These are phyloP conservation scores for Hycleus phaleratus DNA, from an alignment of 1,140 invertebrate species.

Conservation along the genomic window DNA sequence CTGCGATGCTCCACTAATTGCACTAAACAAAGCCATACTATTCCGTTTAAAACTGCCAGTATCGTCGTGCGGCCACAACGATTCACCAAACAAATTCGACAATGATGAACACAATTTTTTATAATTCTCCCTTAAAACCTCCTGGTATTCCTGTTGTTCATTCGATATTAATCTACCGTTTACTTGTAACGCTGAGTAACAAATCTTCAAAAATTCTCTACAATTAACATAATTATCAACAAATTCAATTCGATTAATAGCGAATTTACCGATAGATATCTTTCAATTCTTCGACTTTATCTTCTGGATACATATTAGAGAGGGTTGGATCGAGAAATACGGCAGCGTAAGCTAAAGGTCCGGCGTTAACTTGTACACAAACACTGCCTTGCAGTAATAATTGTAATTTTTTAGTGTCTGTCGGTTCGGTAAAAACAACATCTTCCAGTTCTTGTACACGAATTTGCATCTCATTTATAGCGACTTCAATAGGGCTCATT, in stretches of 20 bases:
- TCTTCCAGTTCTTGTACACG: slow-evolving; percentile 77
- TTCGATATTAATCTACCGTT: slow-evolving; percentile 77
- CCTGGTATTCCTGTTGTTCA: slow-evolving; percentile 86
- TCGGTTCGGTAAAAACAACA: slow-evolving; percentile 68
- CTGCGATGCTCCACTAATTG: slow-evolving; percentile 57
- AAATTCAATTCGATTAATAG: background rate
- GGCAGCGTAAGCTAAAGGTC: slow-evolving; percentile 84
- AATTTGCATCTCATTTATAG: slow-evolving; percentile 85
- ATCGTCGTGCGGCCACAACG: slow-evolving; percentile 57
- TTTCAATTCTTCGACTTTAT: slow-evolving; percentile 77
- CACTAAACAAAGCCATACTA: slow-evolving; percentile 59
- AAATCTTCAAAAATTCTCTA: slow-evolving; percentile 83
- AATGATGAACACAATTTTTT: slow-evolving; percentile 74
- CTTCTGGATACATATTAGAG: slow-evolving; percentile 63
- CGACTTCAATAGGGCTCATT: slow-evolving; percentile 86
- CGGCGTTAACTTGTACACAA: slow-evolving; percentile 91
- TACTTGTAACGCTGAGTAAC: slow-evolving; percentile 76
- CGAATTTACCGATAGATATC: slow-evolving; percentile 71
- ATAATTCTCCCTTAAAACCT: slow-evolving; percentile 75
- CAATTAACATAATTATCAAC: slow-evolving; percentile 31
- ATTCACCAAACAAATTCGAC: slow-evolving; percentile 62
- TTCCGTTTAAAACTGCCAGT: slow-evolving; percentile 54
- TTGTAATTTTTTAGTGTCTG: slow-evolving; percentile 84
- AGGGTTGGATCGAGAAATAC: slow-evolving; percentile 74
- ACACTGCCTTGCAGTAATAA: slow-evolving; percentile 82